Conservation (phyloP, 2,888 invertebrate species). For the Tachina fera region DNA sequence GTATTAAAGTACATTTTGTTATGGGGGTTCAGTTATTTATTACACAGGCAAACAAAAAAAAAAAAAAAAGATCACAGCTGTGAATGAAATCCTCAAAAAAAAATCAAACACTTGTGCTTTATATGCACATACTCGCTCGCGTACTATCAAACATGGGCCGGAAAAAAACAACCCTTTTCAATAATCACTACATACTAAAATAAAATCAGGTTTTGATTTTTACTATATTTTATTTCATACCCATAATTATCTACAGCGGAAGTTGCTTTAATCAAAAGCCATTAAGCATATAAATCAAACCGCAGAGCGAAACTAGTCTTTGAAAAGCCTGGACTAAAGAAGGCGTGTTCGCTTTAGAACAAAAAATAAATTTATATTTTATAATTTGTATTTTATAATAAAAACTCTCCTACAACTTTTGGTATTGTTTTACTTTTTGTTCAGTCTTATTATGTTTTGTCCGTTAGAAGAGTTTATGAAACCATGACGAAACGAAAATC, state of each 20-base stretch:
- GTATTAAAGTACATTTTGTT: slow-evolving; percentile 8
- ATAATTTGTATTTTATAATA: too few species aligned
- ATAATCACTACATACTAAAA: not conserved
- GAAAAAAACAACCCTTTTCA: slow-evolving; percentile 63
- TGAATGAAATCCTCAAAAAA: slow-evolving; percentile 33
- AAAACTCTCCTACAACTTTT: slow-evolving; percentile 45
- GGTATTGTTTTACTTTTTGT: slow-evolving; percentile 15
- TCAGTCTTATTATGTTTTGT: slow-evolving; percentile 54
- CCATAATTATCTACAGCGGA: slow-evolving; percentile 67
- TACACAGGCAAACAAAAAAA: slow-evolving; percentile 20
- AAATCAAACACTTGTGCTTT: slow-evolving; percentile 68
- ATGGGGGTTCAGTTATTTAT: slow-evolving; percentile 72
- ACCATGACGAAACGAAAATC: slow-evolving; percentile 60
- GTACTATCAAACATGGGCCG: slow-evolving; percentile 1
- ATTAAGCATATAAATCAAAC: slow-evolving; percentile 57
- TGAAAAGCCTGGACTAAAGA: slow-evolving; percentile 52
- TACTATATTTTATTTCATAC: not conserved
- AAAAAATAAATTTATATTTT: too few species aligned
- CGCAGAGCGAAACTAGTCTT: slow-evolving; percentile 39
- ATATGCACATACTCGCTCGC: not conserved
- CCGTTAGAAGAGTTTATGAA: slow-evolving; percentile 60
- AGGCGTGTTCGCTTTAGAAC: slow-evolving; percentile 52
- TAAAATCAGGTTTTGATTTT: slow-evolving; percentile 60
- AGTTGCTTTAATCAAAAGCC: slow-evolving; percentile 63
- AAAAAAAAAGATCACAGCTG: slow-evolving; percentile 66